Base-by-base conservation (phyloP, 1,140 invertebrate genomes). In the Drosophila saltans region DNA sequence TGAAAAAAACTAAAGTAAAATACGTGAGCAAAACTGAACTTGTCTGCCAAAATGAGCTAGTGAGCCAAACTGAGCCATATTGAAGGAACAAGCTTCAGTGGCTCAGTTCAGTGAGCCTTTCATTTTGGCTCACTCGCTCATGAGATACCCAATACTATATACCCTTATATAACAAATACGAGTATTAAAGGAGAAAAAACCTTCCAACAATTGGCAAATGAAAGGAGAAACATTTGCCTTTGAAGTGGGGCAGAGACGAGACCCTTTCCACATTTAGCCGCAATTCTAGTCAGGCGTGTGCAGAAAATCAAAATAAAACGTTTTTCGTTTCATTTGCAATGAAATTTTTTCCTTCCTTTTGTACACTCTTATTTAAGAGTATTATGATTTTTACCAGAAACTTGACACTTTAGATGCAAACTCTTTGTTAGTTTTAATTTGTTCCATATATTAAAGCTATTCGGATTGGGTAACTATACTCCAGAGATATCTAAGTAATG, bases 241-340 rank as follows among this genome's bases (percentile, higher is more conserved):
- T 81, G 58, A 84, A 80, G 81, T 67, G 74, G 61, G 45, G 45
- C 21, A 36, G 21, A 40, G 3, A 43, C n/a, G 9, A 24, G 48
- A 11, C 16, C 16, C 56, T 11, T 30, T 39, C 6, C 40, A 33
- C 24, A 26, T 30, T 45, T 4, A 16, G 16, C 40, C 11, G n/a
- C 43, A 68, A 73, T 74, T 39, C 43, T 56, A 48, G 45, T 72
- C 62, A 66, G 62, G 84, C 75, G 82, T 80, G 82, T 86, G 82
- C 79, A 63, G 82, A 85, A 85, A 85, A 86, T 86, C 81, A 85
- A 85, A 85, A 85, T 85, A 85, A 85, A 85, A 85, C 81, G 81
- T 74, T 85, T 85, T 86, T 86, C 81, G 81, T 85, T 84, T 85
- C 82, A 85, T 85, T 85, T 79, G 75, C 81, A 85, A 86, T 85